A percentile compares a stretch with the other conserved stretches of the same genome.
Conservation (phyloP, 2,888 invertebrate genomes). For the Mythimna impura region DNA sequence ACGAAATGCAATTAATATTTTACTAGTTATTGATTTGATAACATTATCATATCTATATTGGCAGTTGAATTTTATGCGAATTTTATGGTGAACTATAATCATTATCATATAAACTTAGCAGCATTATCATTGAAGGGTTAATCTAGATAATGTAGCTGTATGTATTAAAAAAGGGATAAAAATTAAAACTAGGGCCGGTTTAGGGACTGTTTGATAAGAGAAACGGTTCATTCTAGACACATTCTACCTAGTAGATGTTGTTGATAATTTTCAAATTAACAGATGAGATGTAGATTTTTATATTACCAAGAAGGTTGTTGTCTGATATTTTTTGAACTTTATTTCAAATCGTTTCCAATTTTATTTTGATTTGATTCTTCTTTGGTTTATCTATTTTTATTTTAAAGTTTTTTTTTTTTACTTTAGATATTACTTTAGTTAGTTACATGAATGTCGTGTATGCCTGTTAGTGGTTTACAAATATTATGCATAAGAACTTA, state of each 20-base stretch:
- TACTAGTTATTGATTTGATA: constrained; percentile 42
- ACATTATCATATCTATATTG: constrained; percentile 38
- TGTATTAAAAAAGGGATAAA: constrained; percentile 15
- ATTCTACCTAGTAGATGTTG: constrained; percentile 13
- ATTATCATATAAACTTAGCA: constrained; percentile 35
- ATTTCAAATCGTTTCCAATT: background rate
- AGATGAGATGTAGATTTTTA: background rate
- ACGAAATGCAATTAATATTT: constrained; percentile 54
- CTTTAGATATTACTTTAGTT: background rate
- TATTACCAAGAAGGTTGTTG: background rate
- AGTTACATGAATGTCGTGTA: background rate
- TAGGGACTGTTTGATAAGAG: constrained; percentile 17
- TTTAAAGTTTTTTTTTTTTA: background rate
- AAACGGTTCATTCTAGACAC: constrained; percentile 22
- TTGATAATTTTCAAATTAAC: constrained; percentile 8
- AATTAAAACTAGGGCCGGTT: constrained; percentile 33
- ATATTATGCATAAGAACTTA: background rate
- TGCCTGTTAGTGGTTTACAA: background rate
- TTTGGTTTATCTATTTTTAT: background rate
- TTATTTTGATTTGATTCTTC: background rate
- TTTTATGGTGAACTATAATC: constrained; percentile 52
- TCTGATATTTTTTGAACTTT: no score
- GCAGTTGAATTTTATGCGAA: constrained; percentile 52
- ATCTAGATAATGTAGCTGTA: constrained; percentile 15
- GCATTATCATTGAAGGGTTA: constrained; percentile 28